phyloP scores from a whole-genome alignment of 2,113 vertebrate genomes.

The Entelurus aequoreus region DNA sequence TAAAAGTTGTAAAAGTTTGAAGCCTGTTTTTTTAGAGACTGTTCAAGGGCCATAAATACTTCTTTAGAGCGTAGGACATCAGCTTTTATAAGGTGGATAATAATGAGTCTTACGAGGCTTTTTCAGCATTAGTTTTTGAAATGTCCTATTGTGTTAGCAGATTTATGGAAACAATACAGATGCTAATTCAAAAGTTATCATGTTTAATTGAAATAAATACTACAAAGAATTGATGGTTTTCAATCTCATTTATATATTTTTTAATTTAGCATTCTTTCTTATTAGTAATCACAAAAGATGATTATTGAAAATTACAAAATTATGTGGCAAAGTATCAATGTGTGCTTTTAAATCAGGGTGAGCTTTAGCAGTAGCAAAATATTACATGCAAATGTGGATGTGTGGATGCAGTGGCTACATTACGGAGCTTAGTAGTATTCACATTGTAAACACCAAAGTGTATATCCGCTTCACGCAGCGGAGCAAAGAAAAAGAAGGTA shows the following conservation, averaged over 20 bases:
- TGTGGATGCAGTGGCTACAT: too few relatives aligned
- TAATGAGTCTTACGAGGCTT: slow-evolving; percentile 3
- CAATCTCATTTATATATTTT: not conserved
- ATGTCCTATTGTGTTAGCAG: slow-evolving; percentile 23
- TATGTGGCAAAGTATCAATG: too few relatives aligned
- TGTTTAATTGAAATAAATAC: slow-evolving; percentile 6
- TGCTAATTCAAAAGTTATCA: not conserved
- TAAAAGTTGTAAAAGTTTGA: slow-evolving; percentile 29
- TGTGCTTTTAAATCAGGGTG: too few relatives aligned
- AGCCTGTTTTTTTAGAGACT: slow-evolving; percentile 13
- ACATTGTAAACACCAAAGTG: too few relatives aligned
- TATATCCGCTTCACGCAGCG: too few relatives aligned
- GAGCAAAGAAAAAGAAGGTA: too few relatives aligned
- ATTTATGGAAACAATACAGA: not conserved
- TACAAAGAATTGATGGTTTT: not conserved
- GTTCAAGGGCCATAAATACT: slow-evolving; percentile 24
- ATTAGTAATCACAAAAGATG: too few relatives aligned
- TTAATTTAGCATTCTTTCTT: too few relatives aligned
- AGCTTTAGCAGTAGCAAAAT: too few relatives aligned
- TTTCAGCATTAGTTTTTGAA: slow-evolving; percentile 27
- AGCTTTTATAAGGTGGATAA: slow-evolving; percentile 22
- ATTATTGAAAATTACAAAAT: too few relatives aligned
- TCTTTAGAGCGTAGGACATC: slow-evolving; percentile 11
- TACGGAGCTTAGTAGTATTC: too few relatives aligned
- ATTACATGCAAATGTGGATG: too few relatives aligned